Conservation (phyloP, 2,888 invertebrate genomes). For the Calephelis perditalis region DNA sequence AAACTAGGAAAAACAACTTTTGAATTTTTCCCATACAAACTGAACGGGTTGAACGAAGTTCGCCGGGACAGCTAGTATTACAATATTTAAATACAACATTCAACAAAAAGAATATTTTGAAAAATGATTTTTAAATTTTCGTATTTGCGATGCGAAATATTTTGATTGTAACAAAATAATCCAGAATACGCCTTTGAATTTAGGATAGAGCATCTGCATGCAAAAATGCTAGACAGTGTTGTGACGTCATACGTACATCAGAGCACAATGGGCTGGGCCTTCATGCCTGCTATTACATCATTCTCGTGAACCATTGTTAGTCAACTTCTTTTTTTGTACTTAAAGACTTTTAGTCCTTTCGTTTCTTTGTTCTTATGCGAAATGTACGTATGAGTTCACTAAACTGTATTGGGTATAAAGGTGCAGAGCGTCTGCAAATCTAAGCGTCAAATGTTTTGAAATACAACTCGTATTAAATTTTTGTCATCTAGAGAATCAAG, state of each 20-base stretch:
- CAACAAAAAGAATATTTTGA: too few relatives aligned
- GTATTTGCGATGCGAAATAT: too few relatives aligned
- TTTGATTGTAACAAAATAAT: conserved; percentile 11
- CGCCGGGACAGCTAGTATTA: too few relatives aligned
- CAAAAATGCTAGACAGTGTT: conserved; percentile 42
- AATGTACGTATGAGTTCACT: conserved; percentile 25
- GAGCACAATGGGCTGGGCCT: conserved; percentile 39
- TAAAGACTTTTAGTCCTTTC: conserved; percentile 24
- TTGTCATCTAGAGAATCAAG: too few relatives aligned
- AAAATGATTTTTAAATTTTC: too few relatives aligned
- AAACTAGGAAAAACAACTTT: too few relatives aligned
- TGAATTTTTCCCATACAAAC: too few relatives aligned
- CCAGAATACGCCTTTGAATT: conserved; percentile 38
- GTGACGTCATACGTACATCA: conserved; percentile 46
- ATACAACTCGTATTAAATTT: too few relatives aligned
- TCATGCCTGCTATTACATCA: conserved; percentile 34
- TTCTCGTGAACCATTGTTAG: conserved; percentile 26
- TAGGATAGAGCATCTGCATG: conserved; percentile 45
- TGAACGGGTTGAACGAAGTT: too few relatives aligned
- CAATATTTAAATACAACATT: too few relatives aligned
- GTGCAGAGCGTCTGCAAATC: conserved; percentile 9
- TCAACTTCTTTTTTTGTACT: conserved; percentile 26
- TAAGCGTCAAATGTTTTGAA: too few relatives aligned
- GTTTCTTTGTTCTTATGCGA: conserved; percentile 24
- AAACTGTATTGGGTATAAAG: conserved; percentile 20